Evolutionary conservation across 2,888 invertebrate species (phyloP).

Genomic region (Nebria salina): DNA sequence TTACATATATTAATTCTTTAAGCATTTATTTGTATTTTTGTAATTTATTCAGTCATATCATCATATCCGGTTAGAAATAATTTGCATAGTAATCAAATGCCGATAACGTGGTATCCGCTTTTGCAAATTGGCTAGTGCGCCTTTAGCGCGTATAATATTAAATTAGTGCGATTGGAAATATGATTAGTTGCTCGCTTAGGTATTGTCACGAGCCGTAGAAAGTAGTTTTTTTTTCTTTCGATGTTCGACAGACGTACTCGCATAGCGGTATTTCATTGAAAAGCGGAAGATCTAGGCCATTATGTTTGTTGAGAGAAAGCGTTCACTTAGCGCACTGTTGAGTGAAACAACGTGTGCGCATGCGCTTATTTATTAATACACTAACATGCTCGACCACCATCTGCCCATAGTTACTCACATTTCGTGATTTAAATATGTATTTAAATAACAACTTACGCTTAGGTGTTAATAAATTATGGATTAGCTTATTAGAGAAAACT

Average conservation of each 20-base stretch:
- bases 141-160: background rate
- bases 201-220: constrained; percentile 29
- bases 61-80: background rate
- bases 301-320: constrained; percentile 28
- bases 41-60: background rate
- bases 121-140: background rate
- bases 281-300: constrained; percentile 38
- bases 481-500: background rate
- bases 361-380: background rate
- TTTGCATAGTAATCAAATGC: background rate
- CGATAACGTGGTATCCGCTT: background rate
- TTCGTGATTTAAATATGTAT: background rate
- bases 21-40: too few relatives aligned
- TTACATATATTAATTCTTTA: too few relatives aligned
- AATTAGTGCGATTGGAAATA: background rate
- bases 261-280: constrained; percentile 33
- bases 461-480: background rate
- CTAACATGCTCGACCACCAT: background rate
- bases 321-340: constrained; percentile 11
- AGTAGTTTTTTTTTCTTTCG: constrained; percentile 34
- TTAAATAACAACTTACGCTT: background rate
- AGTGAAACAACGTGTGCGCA: constrained; percentile 11
- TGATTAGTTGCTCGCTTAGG: constrained; percentile 7
- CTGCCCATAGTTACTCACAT: background rate
- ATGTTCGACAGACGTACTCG: constrained; percentile 2